Evolutionary conservation across 2,888 invertebrate species (phyloP), one percentile per base, ranked within the genome.

Genomic region (Folsomia manolachei): DNA sequence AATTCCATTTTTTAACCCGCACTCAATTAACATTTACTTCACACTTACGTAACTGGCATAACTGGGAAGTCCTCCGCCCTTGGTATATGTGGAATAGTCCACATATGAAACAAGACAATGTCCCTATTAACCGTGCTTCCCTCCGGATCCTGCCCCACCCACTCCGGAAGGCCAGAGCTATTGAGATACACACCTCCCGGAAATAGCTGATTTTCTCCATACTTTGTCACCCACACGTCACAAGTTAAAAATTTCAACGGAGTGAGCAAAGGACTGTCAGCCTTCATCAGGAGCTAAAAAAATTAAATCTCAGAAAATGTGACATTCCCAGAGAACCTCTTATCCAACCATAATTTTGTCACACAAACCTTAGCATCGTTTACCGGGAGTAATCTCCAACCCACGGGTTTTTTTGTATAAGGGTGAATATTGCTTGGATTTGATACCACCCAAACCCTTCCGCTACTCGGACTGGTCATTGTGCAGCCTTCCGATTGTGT

Each of bases 61-160:
- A n/a, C n/a, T n/a, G n/a, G n/a, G n/a, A n/a, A n/a, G n/a, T n/a
- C n/a, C n/a, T n/a, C n/a, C n/a, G n/a, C 62, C 21, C 73, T 51
- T 0, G 75, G 73, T 18, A 71, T 23, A 65, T 77, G 77, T 0
- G 71, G 60, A 18, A 75, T 21, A 25, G 73, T 73, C 27, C 75
- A 72, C 24, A 70, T 68, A 25, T 75, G 75, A 73, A 73, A 77
- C 1, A 75, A 14, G 23, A 76, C 76, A 21, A 76, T 26, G 63
- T 76, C 76, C 1, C 19, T 64, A 21, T 76, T 71, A 1, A 62
- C 67, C 52, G 71, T 69, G 24, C 27, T 67, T 0, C 65, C 71
- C 18, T 68, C 64, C 39, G 27, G 2, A 39, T 76, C 52, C 27
- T 62, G 25, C 0, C 26, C 63, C 2, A 73, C 64, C 77, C 77